Evolutionary conservation across 2,888 invertebrate genomes (phyloP).

Genomic region (Yponomeuta plumbellus): DNA sequence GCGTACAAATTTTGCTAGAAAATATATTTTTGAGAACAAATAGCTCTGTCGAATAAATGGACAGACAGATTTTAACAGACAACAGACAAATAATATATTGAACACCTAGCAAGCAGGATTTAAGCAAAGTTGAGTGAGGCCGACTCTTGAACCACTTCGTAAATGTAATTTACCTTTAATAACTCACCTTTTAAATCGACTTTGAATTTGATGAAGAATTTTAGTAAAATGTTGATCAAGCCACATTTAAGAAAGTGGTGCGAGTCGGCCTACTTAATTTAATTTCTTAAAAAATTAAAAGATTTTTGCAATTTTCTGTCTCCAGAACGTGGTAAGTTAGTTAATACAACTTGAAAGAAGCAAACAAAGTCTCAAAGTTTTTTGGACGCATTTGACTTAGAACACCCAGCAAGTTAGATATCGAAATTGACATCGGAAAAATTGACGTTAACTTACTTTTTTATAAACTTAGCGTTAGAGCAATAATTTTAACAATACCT

Average conservation of each 20-base stretch:
- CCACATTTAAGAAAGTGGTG: too few species aligned
- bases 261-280: too few species aligned
- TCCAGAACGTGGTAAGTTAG: too few species aligned
- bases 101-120: constrained; percentile 49
- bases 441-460: constrained; percentile 13
- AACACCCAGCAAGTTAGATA: not conserved
- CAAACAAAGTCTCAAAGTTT: constrained; percentile 32
- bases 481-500: constrained; percentile 24
- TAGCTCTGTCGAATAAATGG: constrained; percentile 52
- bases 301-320: too few species aligned
- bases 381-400: not conserved
- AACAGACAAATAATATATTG: constrained; percentile 42
- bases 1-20: constrained; percentile 62
- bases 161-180: too few species aligned
- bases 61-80: constrained; percentile 63
- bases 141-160: too few species aligned
- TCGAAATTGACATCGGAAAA: not conserved
- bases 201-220: too few species aligned
- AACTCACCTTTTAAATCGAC: too few species aligned
- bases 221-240: too few species aligned
- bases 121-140: not conserved
- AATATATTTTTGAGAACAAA: constrained; percentile 68
- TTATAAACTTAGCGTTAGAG: not conserved
- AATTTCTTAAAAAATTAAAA: not conserved
- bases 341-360: not conserved